Percentiles rank a stretch among this genome's conserved stretches.
phyloP scores from a whole-genome alignment of 2,113 vertebrate genomes.

The Elachura formosa region DNA sequence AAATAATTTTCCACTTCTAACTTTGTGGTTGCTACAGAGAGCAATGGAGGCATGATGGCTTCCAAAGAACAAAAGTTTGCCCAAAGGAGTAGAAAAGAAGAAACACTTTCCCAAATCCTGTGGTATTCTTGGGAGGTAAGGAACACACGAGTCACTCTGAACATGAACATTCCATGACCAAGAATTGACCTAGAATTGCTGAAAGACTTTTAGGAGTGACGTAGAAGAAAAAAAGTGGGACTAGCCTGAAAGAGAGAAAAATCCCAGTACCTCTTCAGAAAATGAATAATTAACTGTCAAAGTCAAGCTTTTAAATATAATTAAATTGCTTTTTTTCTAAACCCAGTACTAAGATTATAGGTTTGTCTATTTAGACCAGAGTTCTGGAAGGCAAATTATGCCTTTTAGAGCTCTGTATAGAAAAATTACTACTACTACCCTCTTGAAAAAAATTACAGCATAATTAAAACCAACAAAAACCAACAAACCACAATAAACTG shows the following conservation, averaged over 20 bases:
- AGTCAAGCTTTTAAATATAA: background rate
- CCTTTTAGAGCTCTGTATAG: background rate
- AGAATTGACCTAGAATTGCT: background rate
- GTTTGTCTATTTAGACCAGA: background rate
- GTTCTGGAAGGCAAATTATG: background rate
- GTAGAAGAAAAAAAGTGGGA: background rate
- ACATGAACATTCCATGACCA: background rate
- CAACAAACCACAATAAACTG: background rate
- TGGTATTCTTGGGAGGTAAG: background rate
- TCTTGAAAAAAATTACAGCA: background rate
- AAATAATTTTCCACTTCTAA: background rate
- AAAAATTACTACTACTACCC: background rate
- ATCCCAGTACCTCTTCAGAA: background rate
- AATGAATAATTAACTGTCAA: background rate
- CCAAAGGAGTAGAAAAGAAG: background rate
- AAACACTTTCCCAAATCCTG: background rate
- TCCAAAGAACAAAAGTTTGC: background rate
- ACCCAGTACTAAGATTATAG: background rate
- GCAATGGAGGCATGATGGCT: background rate
- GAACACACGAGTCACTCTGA: fast-evolving
- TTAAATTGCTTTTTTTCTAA: background rate
- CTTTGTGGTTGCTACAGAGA: background rate
- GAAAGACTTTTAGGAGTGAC: background rate
- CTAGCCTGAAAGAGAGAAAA: background rate
- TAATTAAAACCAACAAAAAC: background rate